Conservation (phyloP, 2,888 invertebrate genomes). For the Ormyrus rosae region DNA sequence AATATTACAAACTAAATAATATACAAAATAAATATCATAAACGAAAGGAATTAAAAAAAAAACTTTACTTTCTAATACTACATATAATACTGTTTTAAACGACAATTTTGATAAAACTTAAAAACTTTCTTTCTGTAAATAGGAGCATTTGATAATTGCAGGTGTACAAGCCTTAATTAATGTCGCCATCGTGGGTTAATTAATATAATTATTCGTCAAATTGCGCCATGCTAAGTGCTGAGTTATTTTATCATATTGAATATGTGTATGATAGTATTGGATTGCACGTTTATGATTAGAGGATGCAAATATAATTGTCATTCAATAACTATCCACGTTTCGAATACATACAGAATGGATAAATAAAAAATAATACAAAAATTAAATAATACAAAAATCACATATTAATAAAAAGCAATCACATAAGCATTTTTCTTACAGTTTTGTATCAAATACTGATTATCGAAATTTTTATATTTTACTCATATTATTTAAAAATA, state of each 20-base stretch:
- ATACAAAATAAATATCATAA: too few species aligned
- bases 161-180: conserved; percentile 49
- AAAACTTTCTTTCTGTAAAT: too few species aligned
- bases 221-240: conserved; percentile 53
- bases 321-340: conserved; percentile 72
- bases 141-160: conserved; percentile 22
- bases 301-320: conserved; percentile 61
- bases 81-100: too few species aligned
- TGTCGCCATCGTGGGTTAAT: conserved; percentile 47
- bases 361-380: conserved; percentile 65
- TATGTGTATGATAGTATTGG: conserved; percentile 43
- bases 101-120: too few species aligned
- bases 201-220: conserved; percentile 40
- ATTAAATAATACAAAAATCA: conserved; percentile 6
- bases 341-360: conserved; percentile 83
- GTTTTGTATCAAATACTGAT: neutral
- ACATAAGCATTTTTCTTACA: conserved; percentile 19
- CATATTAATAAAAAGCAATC: conserved; percentile 45
- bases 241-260: conserved; percentile 45
- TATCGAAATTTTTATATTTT: too few species aligned
- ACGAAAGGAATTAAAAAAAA: too few species aligned
- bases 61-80: too few species aligned
- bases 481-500: neutral
- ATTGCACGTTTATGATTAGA: conserved; percentile 56
- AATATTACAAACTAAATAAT: too few species aligned